Conservation (phyloP, 2,888 invertebrate genomes). For the Ichneumoninae sp. region DNA sequence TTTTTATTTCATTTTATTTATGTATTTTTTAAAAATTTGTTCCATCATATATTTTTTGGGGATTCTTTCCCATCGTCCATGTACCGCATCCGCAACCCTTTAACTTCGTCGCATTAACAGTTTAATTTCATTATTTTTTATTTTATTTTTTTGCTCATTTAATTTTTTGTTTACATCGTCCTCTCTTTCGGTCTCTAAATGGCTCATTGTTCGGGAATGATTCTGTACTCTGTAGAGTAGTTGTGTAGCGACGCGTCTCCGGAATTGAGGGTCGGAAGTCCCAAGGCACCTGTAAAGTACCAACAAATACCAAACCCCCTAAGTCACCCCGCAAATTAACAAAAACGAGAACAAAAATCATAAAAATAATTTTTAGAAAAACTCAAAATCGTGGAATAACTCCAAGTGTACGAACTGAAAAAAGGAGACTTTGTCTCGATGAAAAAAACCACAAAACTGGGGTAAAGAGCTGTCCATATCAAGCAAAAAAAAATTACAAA, state of each 20-base stretch:
- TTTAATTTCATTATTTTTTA: neutral
- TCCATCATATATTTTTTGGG: neutral
- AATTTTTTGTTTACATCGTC: no score
- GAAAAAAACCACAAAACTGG: no score
- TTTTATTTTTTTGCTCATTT: conserved; percentile 50
- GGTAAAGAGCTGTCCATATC: no score
- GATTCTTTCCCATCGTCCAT: neutral
- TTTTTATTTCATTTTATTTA: neutral
- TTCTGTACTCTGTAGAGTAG: conserved; percentile 81
- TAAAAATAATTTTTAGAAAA: neutral
- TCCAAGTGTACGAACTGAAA: neutral
- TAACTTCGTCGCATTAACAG: neutral
- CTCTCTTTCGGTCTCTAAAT: conserved; percentile 30
- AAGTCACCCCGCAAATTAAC: conserved; percentile 73
- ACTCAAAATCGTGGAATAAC: neutral
- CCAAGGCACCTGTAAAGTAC: conserved; percentile 81
- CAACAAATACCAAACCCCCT: conserved; percentile 77
- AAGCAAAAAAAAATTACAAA: neutral
- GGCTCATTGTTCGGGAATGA: conserved; percentile 81
- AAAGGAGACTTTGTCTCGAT: neutral
- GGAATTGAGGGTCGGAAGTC: conserved; percentile 79
- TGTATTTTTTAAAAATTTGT: neutral
- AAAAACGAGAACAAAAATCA: conserved; percentile 31
- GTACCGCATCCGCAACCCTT: neutral
- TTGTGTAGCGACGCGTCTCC: conserved; percentile 80